Base-by-base conservation (phyloP, 2,113 vertebrate genomes). In the Phrynosoma blainvillii region DNA sequence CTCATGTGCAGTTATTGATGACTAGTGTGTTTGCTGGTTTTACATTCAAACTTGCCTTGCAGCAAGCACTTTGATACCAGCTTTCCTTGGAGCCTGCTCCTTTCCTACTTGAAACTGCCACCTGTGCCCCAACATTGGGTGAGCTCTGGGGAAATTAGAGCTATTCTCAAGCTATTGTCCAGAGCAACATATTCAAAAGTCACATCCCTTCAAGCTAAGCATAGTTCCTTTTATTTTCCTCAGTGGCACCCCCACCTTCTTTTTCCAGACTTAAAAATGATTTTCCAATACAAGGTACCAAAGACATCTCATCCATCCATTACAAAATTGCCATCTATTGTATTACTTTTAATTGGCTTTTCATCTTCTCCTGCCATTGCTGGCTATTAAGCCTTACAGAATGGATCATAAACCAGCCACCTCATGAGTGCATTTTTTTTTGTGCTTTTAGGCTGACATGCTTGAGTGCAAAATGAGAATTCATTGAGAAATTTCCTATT, bases 381-480 rank as follows among this genome's bases (percentile, higher is more conserved):
- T 71, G 30, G 68, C 68, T 84, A 40, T 68, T 85, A 52, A 0
- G 8, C 70, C 18, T 90, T 89, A 66, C 52, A 74, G 73, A 87
- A 30, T 16, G 82, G 74, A 83, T 54, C 30, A 74, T 73, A 84
- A 79, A 20, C 16, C 62, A 89, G 66, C 30, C 27, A 16, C 40
- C 47, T 25, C 70, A 36, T 8, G 82, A 79, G 30, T 88, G 30
- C 14, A 9, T 89, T 86, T 89, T 88, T 89, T 86, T 89, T 88
- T 59, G 21, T 73, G 4, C 14, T 47, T 88, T 82, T 68, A 79
- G 18, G n/a, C 36, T 86, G 86, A 84, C 25, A 59, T 54, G 8
- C 10, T 59, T 30, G 1, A 79, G 71, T 59, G 36, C 32, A 80
- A 76, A 86, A 84, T 77, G 30, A 87, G 85, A 86, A 65, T 4